phyloP scores from a whole-genome alignment of 2,888 invertebrate genomes.

The Rapana venosa region DNA sequence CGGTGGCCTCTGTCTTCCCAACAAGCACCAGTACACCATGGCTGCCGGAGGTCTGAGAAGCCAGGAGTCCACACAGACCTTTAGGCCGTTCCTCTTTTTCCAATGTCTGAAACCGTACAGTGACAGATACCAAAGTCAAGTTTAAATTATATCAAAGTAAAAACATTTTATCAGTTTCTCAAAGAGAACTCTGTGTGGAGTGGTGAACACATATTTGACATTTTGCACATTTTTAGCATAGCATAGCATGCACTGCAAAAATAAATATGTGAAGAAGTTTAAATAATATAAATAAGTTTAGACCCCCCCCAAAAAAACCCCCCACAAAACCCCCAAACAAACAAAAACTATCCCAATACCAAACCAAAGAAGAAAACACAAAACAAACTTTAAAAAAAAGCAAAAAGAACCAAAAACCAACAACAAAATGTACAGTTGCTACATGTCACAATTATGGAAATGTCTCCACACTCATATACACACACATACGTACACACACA shows the following conservation, averaged over 20 bases:
- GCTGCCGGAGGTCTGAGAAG: constrained; percentile 45
- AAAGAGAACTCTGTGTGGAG: background rate
- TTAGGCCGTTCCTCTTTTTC: constrained; percentile 68
- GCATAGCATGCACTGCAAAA: background rate
- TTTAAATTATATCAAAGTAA: too few relatives aligned
- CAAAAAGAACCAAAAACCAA: too few relatives aligned
- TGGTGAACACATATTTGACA: too few relatives aligned
- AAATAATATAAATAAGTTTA: too few relatives aligned
- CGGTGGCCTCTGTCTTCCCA: constrained; percentile 58
- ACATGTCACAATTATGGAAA: too few relatives aligned
- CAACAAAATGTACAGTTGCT: too few relatives aligned
- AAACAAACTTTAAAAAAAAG: too few relatives aligned
- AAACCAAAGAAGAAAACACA: too few relatives aligned
- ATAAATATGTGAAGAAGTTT: background rate
- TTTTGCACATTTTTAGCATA: background rate
- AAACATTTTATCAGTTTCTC: background rate
- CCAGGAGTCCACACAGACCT: constrained; percentile 62
- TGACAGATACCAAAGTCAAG: too few relatives aligned
- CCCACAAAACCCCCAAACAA: too few relatives aligned
- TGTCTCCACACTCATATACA: background rate
- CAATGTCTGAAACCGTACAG: constrained; percentile 55
- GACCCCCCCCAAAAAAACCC: too few relatives aligned
- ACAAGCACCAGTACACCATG: constrained; percentile 62
- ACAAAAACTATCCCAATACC: too few relatives aligned
- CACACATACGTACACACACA: background rate